These are phyloP conservation scores for Ceratoteleas bidentatus DNA, from an alignment of 1,140 invertebrate species.

Conservation along the genomic window DNA sequence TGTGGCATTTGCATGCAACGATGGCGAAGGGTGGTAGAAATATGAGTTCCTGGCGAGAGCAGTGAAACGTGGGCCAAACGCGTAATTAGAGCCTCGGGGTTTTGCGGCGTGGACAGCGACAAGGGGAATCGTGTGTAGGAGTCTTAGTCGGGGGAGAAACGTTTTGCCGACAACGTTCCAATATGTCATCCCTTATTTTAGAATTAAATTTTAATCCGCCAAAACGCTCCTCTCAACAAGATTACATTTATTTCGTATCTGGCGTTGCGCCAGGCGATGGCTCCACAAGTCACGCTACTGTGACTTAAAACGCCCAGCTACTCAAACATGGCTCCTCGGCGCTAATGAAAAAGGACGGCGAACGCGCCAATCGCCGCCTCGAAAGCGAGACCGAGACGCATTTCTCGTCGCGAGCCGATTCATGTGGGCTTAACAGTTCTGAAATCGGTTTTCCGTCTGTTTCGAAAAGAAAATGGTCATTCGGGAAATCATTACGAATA, in stretches of 20 bases:
- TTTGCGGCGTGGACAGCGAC: constrained; percentile 52
- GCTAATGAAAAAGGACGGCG: constrained; percentile 48
- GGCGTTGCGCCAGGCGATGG: constrained; percentile 67
- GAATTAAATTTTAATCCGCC: constrained; percentile 80
- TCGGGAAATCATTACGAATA: neutral
- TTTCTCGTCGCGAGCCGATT: neutral
- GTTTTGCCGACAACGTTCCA: constrained; percentile 74
- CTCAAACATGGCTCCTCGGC: constrained; percentile 34
- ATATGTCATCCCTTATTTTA: constrained; percentile 80
- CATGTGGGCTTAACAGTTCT: neutral
- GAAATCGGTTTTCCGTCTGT: neutral
- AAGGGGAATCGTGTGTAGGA: constrained; percentile 42
- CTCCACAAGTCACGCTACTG: constrained; percentile 47
- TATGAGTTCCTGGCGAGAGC: constrained; percentile 62
- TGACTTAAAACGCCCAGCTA: constrained; percentile 36
- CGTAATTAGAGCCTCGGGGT: constrained; percentile 80
- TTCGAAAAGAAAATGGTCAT: neutral
- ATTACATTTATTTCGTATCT: constrained; percentile 76
- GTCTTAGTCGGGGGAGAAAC: constrained; percentile 54
- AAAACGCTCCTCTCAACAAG: constrained; percentile 63
- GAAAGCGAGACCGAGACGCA: neutral
- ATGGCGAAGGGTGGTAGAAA: constrained; percentile 67
- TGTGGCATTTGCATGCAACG: constrained; percentile 81
- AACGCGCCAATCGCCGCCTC: constrained; percentile 9
- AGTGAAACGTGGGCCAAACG: constrained; percentile 67